Evolutionary conservation across 1,140 invertebrate species (phyloP).

Genomic region (Aphidius ervi): DNA sequence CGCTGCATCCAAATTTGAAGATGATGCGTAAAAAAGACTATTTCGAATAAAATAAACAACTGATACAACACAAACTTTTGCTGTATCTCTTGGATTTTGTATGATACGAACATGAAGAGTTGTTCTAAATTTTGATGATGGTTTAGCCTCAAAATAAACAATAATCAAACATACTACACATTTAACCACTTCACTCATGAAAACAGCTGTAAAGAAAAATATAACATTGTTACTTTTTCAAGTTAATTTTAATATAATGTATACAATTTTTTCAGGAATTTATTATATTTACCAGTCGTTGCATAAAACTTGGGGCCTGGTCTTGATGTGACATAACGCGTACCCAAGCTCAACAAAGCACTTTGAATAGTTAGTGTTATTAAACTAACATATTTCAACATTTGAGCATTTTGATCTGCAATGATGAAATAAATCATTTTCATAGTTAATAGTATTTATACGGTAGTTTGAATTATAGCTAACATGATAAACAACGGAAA

Average conservation of each 20-base stretch:
- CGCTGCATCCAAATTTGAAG: conserved; percentile 96
- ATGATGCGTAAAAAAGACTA: conserved; percentile 93
- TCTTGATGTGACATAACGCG: conserved; percentile 89
- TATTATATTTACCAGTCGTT: conserved; percentile 69
- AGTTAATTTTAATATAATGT: conserved; percentile 1
- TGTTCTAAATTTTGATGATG: conserved; percentile 54
- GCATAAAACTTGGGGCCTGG: conserved; percentile 87
- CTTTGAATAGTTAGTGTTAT: conserved; percentile 90
- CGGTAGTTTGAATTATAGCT: neutral
- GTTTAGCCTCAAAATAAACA: conserved; percentile 73
- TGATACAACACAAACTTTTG: conserved; percentile 92
- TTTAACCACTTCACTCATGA: conserved; percentile 95
- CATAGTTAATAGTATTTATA: neutral
- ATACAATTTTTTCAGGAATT: neutral
- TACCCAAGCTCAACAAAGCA: conserved; percentile 87
- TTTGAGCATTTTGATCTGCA: conserved; percentile 28
- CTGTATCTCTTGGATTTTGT: conserved; percentile 79
- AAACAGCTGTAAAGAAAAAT: conserved; percentile 69
- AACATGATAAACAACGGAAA: neutral
- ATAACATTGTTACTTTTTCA: conserved; percentile 13
- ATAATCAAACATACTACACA: conserved; percentile 77
- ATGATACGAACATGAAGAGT: conserved; percentile 73
- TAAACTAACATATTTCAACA: conserved; percentile 82
- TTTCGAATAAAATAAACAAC: conserved; percentile 96
- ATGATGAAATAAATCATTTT: conserved; percentile 26